Base-by-base conservation (phyloP, 2,888 invertebrate genomes). In the Zele albiditarsus region DNA sequence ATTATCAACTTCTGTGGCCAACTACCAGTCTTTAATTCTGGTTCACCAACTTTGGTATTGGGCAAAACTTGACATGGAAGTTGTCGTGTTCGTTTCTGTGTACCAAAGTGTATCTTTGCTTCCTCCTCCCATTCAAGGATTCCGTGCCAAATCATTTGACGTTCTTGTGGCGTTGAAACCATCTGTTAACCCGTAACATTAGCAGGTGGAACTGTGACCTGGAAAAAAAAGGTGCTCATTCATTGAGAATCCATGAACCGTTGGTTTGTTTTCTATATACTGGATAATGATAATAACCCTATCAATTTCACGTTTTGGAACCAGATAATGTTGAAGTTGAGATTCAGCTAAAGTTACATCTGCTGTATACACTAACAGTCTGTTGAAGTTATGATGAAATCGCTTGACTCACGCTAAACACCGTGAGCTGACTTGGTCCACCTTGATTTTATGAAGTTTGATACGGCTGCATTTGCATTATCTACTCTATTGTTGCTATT, bases 81-180 rank as follows among this genome's bases (percentile, higher is more conserved):
- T 76, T 94, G 93, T 76, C 94, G 91, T 0, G 93, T 92, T 66
- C 94, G 91, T 89, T 96, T 96, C 84, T 94, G 94, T 82, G 94
- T 93, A 85, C 96, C 96, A 0, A 92, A 91, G 0, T 94, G 92
- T 80, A 91, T 92, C 88, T 96, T 97, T 3, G 94, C 93, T 89
- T 97, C 98, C 88, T 98, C 98, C 86, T 96, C 95, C 97, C 97
- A 98, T 90, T 98, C 98, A 42, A 98, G 90, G 23, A 95, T 91
- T 0, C 97, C 97, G 74, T 93, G 93, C 96, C 96, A 96, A 82
- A 94, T 93, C 0, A 91, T 91, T 28, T 91, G 91, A 33, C 93
- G 89, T 78, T 93, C 92, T n/a, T 79, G 76, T 42, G 91, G 85
- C 31, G 86, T 86, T 20, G 87, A 85, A 60, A 85, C 85, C 79